Evolutionary conservation across 2,888 invertebrate species (phyloP).

Genomic region (Norana najaformis): DNA sequence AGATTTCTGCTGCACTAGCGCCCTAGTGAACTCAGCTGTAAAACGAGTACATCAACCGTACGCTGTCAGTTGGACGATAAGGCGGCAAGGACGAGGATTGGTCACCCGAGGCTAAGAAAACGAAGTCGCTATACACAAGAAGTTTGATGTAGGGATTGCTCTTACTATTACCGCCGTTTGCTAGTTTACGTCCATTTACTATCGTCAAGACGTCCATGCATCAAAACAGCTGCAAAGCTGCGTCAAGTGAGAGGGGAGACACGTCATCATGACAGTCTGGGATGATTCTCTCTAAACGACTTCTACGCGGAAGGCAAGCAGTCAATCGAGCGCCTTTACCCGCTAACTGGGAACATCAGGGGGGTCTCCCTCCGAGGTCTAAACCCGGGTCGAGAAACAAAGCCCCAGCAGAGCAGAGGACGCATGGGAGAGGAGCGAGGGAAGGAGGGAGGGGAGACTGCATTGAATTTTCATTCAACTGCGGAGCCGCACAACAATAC

Average conservation of each 20-base stretch:
- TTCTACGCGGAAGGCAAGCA: not conserved
- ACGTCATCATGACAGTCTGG: not conserved
- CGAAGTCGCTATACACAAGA: no score
- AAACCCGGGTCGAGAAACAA: not conserved
- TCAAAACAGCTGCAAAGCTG: not conserved
- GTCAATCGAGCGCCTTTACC: not conserved
- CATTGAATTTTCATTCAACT: not conserved
- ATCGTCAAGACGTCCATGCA: not conserved
- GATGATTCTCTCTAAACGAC: not conserved
- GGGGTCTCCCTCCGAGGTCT: no score
- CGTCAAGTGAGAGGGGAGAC: not conserved
- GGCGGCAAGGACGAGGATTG: no score
- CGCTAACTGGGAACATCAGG: no score
- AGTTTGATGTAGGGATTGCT: no score
- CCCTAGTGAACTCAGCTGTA: no score
- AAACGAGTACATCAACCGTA: no score
- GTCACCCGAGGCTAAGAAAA: no score
- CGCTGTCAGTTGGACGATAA: no score
- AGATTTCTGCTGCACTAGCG: no score
- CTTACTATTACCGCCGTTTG: no score
- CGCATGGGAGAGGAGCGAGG: conserved; percentile 7
- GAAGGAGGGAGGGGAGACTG: conserved; percentile 27
- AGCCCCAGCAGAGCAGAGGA: not conserved
- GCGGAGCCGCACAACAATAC: not conserved
- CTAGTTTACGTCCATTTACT: not conserved